phyloP scores from a whole-genome alignment of 2,888 invertebrate species.

The Mythimna lalbum region DNA sequence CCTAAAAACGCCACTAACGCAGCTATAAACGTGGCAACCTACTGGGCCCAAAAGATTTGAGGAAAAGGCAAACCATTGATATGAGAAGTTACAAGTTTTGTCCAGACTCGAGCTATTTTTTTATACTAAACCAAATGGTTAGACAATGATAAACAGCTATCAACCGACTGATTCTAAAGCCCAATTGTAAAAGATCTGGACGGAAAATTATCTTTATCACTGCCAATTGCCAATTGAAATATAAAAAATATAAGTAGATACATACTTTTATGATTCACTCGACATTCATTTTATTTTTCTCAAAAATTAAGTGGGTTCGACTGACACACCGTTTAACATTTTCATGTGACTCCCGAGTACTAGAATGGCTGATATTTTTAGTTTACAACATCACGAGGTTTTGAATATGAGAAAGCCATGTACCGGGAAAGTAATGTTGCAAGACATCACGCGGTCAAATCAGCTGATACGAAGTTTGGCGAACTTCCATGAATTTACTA shows the following conservation, averaged over 20 bases:
- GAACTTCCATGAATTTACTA: conserved; percentile 71
- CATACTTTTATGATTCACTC: conserved; percentile 27
- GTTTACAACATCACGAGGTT: conserved; percentile 53
- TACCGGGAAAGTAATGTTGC: conserved; percentile 48
- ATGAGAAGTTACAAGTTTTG: conserved; percentile 19
- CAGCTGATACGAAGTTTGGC: conserved; percentile 80
- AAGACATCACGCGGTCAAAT: conserved; percentile 76
- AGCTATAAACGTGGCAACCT: too few species aligned
- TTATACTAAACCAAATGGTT: not conserved
- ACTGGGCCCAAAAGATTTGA: too few species aligned
- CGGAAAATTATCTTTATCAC: conserved; percentile 2
- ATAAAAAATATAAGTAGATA: not conserved
- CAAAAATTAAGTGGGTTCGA: conserved; percentile 30
- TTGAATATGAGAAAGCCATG: conserved; percentile 21
- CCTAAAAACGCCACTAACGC: too few species aligned
- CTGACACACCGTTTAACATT: conserved; percentile 18
- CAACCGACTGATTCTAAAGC: not conserved
- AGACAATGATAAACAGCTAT: conserved; percentile 3
- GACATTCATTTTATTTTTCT: conserved; percentile 1
- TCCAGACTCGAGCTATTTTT: not conserved
- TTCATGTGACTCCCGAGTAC: conserved; percentile 46
- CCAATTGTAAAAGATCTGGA: not conserved
- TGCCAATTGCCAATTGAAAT: conserved; percentile 10
- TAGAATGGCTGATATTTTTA: conserved; percentile 47
- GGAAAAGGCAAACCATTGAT: too few species aligned